Evolutionary conservation across 1,140 invertebrate genomes (phyloP), one percentile per base, ranked within the genome.

Genomic region (Patella vulgata): DNA sequence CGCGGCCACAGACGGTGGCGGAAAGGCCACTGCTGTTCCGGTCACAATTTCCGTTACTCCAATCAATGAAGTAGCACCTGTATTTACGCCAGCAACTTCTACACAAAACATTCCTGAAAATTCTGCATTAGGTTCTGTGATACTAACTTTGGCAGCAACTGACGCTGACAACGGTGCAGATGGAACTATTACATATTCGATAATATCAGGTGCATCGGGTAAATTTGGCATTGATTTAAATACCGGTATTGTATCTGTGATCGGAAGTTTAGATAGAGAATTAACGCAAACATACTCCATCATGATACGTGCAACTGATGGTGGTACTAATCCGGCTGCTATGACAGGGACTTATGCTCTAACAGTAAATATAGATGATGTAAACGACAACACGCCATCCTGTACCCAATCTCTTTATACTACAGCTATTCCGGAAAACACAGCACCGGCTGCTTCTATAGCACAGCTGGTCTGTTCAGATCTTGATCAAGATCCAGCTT

Each of bases 51-150:
- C 47, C 25, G 56, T 78, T 1, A 59, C 47, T 91, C 94, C 97
- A 77, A 85, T 96, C 30, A 97, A 97, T 80, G 96, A 97, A 85
- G 95, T 96, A 80, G 88, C 92, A 0, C 95, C 96, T 0, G 85
- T 93, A 25, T 96, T 97, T 30, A 39, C 55, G 3, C 57, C 66
- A 19, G 46, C 64, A 21, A 42, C 60, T 0, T 60, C 52, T 27
- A 62, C 54, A 9, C 42, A 57, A 11, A 55, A 12, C 23, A 43
- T 70, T 11, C 36, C 59, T 27, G 70, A 73, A 52, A 63, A 69
- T 25, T 59, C 54, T 31, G 31, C 51, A 14, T 12, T 59, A 19
- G 67, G 67, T 1, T 23, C 25, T 19, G 39, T 33, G 14, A 53
- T 73, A 5, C 17, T 59, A 31, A 56, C 69, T 30, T 48, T 74